Evolutionary conservation across 2,113 vertebrate species (phyloP), one percentile per base, ranked within the genome.

Genomic region (Tricholaema leucomelas): DNA sequence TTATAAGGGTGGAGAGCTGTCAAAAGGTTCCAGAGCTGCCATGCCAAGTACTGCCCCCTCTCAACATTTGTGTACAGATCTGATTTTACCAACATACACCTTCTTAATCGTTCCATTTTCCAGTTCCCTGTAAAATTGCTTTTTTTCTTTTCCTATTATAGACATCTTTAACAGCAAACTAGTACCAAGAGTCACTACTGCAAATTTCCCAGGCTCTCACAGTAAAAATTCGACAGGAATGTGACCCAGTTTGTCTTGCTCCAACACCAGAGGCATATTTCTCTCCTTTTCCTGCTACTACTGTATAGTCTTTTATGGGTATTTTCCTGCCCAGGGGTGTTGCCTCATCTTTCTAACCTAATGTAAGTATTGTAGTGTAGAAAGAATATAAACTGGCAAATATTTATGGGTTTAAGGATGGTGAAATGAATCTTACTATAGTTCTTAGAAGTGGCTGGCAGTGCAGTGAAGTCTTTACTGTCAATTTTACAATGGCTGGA

Each of bases 231-330:
- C 78, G 59, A 18, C 40, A 69, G 69, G 33, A 56, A 55, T 60
- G 78, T 75, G 63, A 70, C 56, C 80, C 3, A 2, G 21, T 66
- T 74, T 91, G 48, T 66, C 64, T 74, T 82, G 18, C 52, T 91
- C 19, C 65, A 85, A 20, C 23, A 75, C n/a, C 73, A 81, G 33
- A 59, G 30, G 38, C 0, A 16, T 60, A 72, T 71, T 74, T 73
- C 27, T 81, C 40, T 84, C 19, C 2, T 81, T 83, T 87, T 69
- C 27, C 52, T 87, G 28, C 42, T 77, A 17, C n/a, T 58, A 11
- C 52, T 66, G 3, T 36, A 2, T 10, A 35, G 28, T 36, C 10
- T 63, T 5, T 75, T 69, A 36, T 0, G 0, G 83, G 16, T 72
- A 40, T 86, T 90, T 88, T 88, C 28, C n/a, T 90, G 40, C 77